Evolutionary conservation across 2,888 invertebrate species (phyloP).

Genomic region (Acronicta psi): DNA sequence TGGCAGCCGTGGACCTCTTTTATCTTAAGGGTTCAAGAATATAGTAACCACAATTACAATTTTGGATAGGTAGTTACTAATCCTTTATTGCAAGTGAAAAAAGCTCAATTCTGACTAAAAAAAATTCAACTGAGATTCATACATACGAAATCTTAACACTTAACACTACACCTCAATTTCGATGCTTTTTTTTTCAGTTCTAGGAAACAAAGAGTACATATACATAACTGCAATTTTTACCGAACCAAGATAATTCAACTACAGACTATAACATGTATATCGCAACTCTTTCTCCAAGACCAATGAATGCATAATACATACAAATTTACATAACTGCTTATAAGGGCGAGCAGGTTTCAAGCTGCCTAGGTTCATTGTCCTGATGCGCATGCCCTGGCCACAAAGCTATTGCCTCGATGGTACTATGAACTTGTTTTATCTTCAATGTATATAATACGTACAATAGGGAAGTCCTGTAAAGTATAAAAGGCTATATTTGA

Average conservation of each 20-base stretch:
- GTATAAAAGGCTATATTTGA: not conserved
- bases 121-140: too few relatives aligned
- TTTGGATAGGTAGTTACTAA: too few relatives aligned
- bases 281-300: not conserved
- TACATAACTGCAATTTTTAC: too few relatives aligned
- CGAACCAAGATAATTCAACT: too few relatives aligned
- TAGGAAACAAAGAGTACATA: too few relatives aligned
- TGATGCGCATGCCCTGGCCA: slow-evolving; percentile 24
- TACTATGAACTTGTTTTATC: not conserved
- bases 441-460: not conserved
- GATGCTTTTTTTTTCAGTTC: not conserved
- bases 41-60: too few relatives aligned
- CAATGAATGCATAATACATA: slow-evolving; percentile 4
- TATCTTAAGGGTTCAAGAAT: too few relatives aligned
- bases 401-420: slow-evolving; percentile 2
- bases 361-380: slow-evolving; percentile 34
- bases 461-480: not conserved
- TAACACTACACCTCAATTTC: not conserved
- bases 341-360: slow-evolving; percentile 18
- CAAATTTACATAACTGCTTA: slow-evolving; percentile 17
- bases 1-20: too few relatives aligned
- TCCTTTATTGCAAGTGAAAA: too few relatives aligned
- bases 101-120: too few relatives aligned
- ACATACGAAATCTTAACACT: not conserved
- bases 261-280: not conserved